Percentiles rank a stretch among this genome's conserved stretches.
Conservation (phyloP, 2,888 invertebrate species). For the Sminthurides aquaticus region DNA sequence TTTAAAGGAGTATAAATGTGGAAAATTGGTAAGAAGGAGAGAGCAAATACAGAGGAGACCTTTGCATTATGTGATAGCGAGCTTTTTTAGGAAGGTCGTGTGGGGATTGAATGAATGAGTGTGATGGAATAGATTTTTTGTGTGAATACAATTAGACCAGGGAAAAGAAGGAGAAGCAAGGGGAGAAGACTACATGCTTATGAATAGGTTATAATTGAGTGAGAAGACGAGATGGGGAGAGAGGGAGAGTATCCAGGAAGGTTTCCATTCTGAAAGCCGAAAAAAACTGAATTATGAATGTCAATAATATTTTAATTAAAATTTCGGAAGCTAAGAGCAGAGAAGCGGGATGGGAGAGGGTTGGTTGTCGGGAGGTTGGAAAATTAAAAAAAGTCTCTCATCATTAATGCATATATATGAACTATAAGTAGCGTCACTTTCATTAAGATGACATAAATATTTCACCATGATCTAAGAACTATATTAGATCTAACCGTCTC, state of each 20-base stretch:
- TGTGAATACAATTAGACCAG: background rate
- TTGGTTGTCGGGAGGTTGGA: slow-evolving; percentile 20
- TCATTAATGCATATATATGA: slow-evolving; percentile 33
- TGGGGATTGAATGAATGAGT: background rate
- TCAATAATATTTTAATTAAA: slow-evolving; percentile 43
- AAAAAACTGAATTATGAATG: slow-evolving; percentile 39
- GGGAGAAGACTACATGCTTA: background rate
- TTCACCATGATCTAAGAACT: slow-evolving; percentile 34
- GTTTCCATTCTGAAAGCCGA: slow-evolving; percentile 26
- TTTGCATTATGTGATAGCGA: background rate
- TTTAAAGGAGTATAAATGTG: background rate
- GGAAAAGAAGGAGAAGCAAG: background rate
- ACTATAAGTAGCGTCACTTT: slow-evolving; percentile 37
- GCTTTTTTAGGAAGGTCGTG: background rate
- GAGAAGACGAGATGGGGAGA: background rate
- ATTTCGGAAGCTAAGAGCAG: slow-evolving; percentile 27
- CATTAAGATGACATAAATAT: slow-evolving; percentile 43
- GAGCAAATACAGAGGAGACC: background rate
- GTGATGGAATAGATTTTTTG: background rate
- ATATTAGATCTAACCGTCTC: slow-evolving; percentile 23
- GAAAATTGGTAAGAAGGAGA: background rate
- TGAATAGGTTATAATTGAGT: background rate
- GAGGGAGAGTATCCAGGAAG: slow-evolving; percentile 5
- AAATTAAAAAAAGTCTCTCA: slow-evolving; percentile 31
- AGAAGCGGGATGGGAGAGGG: slow-evolving; percentile 18